Base-by-base conservation (phyloP, 37 sponge, comb jelly and placozoan species). In the Tethya wilhelma region DNA sequence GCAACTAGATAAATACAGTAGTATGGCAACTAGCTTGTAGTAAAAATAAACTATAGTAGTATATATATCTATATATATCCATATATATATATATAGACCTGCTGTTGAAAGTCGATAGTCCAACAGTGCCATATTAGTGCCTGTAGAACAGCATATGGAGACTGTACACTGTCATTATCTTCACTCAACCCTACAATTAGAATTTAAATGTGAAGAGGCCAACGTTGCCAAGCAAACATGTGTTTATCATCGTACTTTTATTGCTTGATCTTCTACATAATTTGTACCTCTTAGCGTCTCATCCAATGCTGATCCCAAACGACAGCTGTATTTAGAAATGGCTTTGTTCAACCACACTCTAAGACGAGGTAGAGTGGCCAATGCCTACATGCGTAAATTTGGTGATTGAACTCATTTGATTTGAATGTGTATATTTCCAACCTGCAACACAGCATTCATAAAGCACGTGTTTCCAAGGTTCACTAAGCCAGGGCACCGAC, bases 381-480 rank as follows among this genome's bases (percentile, higher is more conserved):
- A 34, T 7, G 85, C 88, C 92, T 92, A 58, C 0, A 39, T 28
- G 31, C 64, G 38, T 65, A 29, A 33, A 43, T 42, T 29, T 25
- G 44, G 57, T 41, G 43, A 59, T 9, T 23, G 59, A 19, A 31
- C 32, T 9, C 57, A 2, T 68, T 7, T 65, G 40, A 3, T 57
- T 17, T 4, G 22, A 66, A 5, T 46, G 17, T 44, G 53, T 39
- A 57, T 20, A 28, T 3, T 39, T 40, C 44, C 34, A 62, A 92
- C 92, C 73, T 92, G 93, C 43, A 92, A 29, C 2, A 92, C 57
- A 29, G 89, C 76, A 77, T 92, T 92, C 36, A 92, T 53, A 60
- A 92, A 92, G 67, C 93, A 92, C 0, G 93, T 87, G 71, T 92
- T 92, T 4, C 93, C 93, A 40, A 92, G 81, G 56, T 92, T 92